phyloP scores from a whole-genome alignment of 37 sponge, comb jelly and placozoan species.

The Halisarca cf. caerulea region DNA sequence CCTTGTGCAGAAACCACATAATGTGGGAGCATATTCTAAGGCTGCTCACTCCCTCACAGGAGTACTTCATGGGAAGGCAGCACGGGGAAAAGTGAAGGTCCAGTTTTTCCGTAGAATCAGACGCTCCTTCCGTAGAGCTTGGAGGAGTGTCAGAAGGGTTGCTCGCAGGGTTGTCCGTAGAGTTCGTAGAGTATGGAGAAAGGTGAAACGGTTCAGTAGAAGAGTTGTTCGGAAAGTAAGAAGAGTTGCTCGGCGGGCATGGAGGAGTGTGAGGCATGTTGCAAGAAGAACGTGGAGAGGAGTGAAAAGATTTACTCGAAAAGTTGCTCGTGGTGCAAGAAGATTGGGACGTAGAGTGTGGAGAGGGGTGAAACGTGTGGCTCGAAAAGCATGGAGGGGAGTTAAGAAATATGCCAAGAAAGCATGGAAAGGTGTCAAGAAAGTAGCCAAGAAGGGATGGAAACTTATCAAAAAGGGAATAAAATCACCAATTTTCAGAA shows the following conservation, averaged over 20 bases:
- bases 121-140: neutral
- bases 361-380: constrained; percentile 9
- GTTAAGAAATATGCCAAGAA: neutral
- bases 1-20: too few relatives aligned
- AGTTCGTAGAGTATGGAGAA: neutral
- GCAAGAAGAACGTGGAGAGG: neutral
- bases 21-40: too few relatives aligned
- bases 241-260: neutral
- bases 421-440: neutral
- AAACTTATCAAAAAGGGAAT: neutral
- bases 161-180: neutral
- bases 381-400: neutral
- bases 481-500: neutral
- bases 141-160: neutral
- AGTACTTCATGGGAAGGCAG: too few relatives aligned
- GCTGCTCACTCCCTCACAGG: too few relatives aligned
- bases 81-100: too few relatives aligned
- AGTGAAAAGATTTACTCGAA: neutral
- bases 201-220: neutral
- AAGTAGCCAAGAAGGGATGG: neutral
- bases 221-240: neutral
- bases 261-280: neutral
- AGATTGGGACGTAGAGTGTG: neutral
- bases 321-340: neutral
- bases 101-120: neutral